Conservation (phyloP, 1,140 invertebrate species). For the Calephelis nemesis region DNA sequence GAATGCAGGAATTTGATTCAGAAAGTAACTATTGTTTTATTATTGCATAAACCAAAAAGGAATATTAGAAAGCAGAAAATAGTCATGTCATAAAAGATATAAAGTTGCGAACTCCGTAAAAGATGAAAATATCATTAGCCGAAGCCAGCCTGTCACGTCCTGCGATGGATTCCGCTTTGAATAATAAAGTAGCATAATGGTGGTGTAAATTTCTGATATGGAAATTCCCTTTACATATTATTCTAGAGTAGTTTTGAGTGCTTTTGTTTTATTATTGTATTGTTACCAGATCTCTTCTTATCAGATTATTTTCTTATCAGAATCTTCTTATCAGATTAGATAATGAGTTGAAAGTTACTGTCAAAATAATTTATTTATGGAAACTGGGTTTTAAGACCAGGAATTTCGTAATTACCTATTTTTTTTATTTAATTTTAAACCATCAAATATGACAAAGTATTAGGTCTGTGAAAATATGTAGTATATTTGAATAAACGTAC, state of each 20-base stretch:
- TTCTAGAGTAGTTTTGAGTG: constrained; percentile 11
- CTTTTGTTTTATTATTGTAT: neutral
- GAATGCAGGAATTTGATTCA: too few relatives aligned
- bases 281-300: neutral
- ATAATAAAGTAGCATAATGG: constrained; percentile 32
- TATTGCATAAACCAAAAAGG: neutral
- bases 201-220: constrained; percentile 21
- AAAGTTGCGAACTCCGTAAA: constrained; percentile 25
- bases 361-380: too few relatives aligned
- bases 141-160: constrained; percentile 30
- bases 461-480: too few relatives aligned
- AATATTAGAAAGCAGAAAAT: neutral
- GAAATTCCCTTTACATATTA: constrained; percentile 17
- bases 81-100: constrained; percentile 9
- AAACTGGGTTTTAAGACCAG: too few relatives aligned
- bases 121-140: constrained; percentile 30
- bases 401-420: too few relatives aligned
- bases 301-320: too few relatives aligned
- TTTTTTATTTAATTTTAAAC: too few relatives aligned
- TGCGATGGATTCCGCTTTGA: constrained; percentile 26
- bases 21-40: too few relatives aligned
- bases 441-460: too few relatives aligned
- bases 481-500: too few relatives aligned
- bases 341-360: too few relatives aligned
- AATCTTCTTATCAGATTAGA: too few relatives aligned